phyloP scores from a whole-genome alignment of 2,113 vertebrate species.

The Hiodon alosoides region DNA sequence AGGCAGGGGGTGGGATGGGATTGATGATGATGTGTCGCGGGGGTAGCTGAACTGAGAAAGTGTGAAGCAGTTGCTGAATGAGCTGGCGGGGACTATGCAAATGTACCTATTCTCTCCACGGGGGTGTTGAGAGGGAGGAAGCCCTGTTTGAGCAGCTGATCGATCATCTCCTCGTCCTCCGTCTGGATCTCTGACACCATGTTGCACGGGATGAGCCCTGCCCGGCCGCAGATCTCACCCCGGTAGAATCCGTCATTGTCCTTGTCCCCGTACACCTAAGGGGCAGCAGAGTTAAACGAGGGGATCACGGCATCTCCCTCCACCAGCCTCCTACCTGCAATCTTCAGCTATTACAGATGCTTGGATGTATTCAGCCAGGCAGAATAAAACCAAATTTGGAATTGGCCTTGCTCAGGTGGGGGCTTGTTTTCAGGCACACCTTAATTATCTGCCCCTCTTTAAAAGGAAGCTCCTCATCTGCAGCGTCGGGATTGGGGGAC shows the following conservation, averaged over 20 bases:
- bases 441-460: constrained; percentile 97
- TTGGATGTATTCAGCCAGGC: too few species aligned
- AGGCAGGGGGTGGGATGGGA: background rate
- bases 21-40: background rate
- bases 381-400: too few species aligned
- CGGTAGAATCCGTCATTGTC: constrained; percentile 93
- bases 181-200: constrained; percentile 98
- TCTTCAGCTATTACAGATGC: too few species aligned
- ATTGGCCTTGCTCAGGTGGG: too few species aligned
- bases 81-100: constrained; percentile 17
- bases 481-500: constrained; percentile 94
- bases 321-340: background rate
- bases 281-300: background rate
- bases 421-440: constrained; percentile 53
- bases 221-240: constrained; percentile 77
- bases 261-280: constrained; percentile 89
- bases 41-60: background rate
- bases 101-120: constrained; percentile 83
- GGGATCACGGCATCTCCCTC: background rate
- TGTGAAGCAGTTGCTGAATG: background rate
- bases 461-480: constrained; percentile 90
- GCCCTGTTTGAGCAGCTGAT: constrained; percentile 89
- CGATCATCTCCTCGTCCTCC: constrained; percentile 90
- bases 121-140: constrained; percentile 93
- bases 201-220: constrained; percentile 92